phyloP scores from a whole-genome alignment of 2,888 invertebrate species.

The Pyralis farinalis region DNA sequence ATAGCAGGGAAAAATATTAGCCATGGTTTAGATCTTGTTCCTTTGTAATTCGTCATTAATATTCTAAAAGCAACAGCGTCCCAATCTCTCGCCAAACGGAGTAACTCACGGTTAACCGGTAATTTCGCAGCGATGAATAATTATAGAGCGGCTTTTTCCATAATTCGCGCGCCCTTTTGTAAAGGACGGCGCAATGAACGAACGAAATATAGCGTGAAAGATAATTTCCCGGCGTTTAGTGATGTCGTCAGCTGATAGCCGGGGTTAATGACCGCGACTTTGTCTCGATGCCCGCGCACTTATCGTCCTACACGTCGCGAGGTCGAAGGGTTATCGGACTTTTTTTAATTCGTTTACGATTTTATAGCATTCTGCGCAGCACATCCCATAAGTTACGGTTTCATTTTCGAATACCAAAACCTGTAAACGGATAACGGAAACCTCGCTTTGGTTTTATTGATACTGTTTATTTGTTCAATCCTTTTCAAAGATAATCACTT shows the following conservation, averaged over 20 bases:
- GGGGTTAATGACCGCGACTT: conserved; percentile 72
- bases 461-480: no score
- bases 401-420: background rate
- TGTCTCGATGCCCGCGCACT: conserved; percentile 64
- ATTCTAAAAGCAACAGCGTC: no score
- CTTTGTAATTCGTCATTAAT: no score
- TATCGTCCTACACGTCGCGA: conserved; percentile 50
- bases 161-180: conserved; percentile 16
- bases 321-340: conserved; percentile 68
- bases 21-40: no score
- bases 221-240: conserved; percentile 63
- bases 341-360: conserved; percentile 39
- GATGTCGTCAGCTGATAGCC: conserved; percentile 78
- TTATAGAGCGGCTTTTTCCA: background rate
- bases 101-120: background rate
- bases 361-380: conserved; percentile 9
- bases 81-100: no score
- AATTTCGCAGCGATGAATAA: background rate
- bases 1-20: no score
- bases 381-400: background rate
- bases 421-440: background rate
- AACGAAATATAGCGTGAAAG: conserved; percentile 66
- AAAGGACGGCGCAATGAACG: conserved; percentile 44
- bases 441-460: no score
- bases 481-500: no score